Evolutionary conservation across 37 sponge, comb jelly and placozoan genomes (phyloP), one percentile per base, ranked within the genome.

Genomic region (Hormiphora californensis): DNA sequence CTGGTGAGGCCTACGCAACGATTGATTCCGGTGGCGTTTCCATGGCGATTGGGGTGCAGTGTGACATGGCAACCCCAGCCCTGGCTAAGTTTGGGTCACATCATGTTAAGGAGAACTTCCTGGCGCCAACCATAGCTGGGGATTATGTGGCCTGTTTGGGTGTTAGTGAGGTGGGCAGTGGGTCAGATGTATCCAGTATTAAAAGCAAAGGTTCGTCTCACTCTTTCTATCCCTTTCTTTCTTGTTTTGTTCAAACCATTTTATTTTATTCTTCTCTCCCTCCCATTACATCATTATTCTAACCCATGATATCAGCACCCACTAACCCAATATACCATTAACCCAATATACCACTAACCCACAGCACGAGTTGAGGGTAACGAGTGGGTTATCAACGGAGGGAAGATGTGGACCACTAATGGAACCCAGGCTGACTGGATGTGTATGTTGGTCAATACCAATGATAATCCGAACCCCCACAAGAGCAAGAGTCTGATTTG

Each of bases 351-450:
- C 53, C 53, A 49, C 15, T 49, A 49, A 17, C 15, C 35, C 28
- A 4, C 44, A 73, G 81, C 81, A 2, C 12, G 21, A 11, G 63
- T 86, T 88, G 92, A 87, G 12, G 86, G 91, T 19, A 89, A 91
- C 68, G 94, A 97, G 39, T 90, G 93, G 55, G 91, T 97, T 25
- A 93, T 97, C 53, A 93, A 94, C 73, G 98, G 98, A 37, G 89
- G 94, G 15, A 97, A 97, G 87, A 97, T 94, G 98, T 97, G 94
- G 98, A 97, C 86, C 19, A 97, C 98, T 4, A 92, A 43, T 37
- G 94, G 94, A 15, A 35, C 88, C 1, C 92, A 97, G 85, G 94
- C 98, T 21, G 98, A 97, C 88, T 97, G 98, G 98, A 97, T 97
- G 90, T 97, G 94, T 55, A 87, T 94, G 62, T 67, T 97, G 63